Conservation (phyloP, 2,888 invertebrate species). For the Ornithoptera priamus region DNA sequence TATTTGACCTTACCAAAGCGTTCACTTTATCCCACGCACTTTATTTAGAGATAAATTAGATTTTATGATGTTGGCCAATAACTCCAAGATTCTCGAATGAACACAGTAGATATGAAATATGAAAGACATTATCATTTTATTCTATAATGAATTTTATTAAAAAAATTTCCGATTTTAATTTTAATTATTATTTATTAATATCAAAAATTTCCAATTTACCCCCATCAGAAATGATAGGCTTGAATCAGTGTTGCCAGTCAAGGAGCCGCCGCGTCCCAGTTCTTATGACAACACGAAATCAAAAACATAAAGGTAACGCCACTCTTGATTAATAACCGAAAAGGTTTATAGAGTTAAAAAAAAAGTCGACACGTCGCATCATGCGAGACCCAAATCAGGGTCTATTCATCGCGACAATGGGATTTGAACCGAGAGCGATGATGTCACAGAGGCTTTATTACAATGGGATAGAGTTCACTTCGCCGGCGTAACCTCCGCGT, state of each 20-base stretch:
- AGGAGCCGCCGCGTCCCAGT: conserved; percentile 8
- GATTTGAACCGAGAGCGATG: conserved; percentile 44
- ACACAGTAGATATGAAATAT: too few relatives aligned
- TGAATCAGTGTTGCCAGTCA: background rate
- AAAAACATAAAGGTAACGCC: conserved; percentile 38
- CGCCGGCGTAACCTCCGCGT: conserved; percentile 17
- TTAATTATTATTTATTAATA: too few relatives aligned
- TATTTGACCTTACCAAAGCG: too few relatives aligned
- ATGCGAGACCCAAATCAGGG: conserved; percentile 62
- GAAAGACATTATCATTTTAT: too few relatives aligned
- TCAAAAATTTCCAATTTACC: too few relatives aligned
- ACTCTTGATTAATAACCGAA: conserved; percentile 60
- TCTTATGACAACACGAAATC: conserved; percentile 31
- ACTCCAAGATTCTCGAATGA: too few relatives aligned
- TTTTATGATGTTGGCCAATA: too few relatives aligned
- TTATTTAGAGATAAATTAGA: too few relatives aligned
- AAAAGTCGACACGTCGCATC: conserved; percentile 60
- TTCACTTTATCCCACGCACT: too few relatives aligned
- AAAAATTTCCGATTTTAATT: too few relatives aligned
- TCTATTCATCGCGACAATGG: conserved; percentile 60
- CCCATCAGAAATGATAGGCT: too few relatives aligned
- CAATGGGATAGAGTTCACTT: conserved; percentile 45
- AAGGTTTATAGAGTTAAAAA: conserved; percentile 48
- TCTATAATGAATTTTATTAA: too few relatives aligned
- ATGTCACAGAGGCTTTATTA: conserved; percentile 51